These are phyloP conservation scores for Chauna torquata DNA, from an alignment of 2,113 vertebrate species.

Conservation along the genomic window DNA sequence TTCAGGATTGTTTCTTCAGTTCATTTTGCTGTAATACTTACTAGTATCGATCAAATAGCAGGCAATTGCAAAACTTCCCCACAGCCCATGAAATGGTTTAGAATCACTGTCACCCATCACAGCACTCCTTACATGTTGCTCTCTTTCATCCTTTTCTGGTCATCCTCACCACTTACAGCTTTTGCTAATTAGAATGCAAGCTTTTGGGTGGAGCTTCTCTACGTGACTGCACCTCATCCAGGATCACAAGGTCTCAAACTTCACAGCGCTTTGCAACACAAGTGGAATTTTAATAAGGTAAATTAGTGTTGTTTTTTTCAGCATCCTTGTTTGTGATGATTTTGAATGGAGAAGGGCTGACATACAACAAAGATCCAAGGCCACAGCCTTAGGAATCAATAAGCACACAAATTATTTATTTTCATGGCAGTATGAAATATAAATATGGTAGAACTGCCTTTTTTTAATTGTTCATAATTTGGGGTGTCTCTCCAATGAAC, in stretches of 20 bases:
- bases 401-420: not conserved
- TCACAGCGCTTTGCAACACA: not conserved
- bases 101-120: not conserved
- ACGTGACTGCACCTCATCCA: not conserved
- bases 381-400: not conserved
- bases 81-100: not conserved
- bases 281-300: not conserved
- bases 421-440: not conserved
- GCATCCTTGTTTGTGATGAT: not conserved
- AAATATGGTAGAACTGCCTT: not conserved
- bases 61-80: not conserved
- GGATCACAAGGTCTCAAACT: not conserved
- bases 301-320: not conserved
- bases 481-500: not conserved
- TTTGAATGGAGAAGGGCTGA: not conserved
- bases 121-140: not conserved
- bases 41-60: not conserved
- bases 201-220: not conserved
- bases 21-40: conserved; percentile 12
- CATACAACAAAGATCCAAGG: not conserved
- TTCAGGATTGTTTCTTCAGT: not conserved
- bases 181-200: conserved; percentile 1
- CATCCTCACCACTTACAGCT: not conserved
- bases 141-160: not conserved
- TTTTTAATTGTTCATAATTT: not conserved